Evolutionary conservation across 2,113 vertebrate genomes (phyloP).

Genomic region (Hemiprocne comata): DNA sequence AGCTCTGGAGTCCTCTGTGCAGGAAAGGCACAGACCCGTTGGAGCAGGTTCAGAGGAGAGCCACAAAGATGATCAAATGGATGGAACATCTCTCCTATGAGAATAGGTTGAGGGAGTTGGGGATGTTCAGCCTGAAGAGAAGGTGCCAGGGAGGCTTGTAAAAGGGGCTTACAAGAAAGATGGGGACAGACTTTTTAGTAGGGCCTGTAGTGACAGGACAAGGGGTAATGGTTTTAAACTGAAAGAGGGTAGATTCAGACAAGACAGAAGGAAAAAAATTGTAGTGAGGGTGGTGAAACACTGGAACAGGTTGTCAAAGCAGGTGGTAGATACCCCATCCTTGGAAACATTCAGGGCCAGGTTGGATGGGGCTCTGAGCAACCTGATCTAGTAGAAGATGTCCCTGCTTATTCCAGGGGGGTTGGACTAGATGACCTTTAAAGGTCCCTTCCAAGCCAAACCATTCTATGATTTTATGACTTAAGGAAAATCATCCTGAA

Average conservation of each 20-base stretch:
- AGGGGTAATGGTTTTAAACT: background rate
- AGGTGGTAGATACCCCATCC: background rate
- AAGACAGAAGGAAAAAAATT: background rate
- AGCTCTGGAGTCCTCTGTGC: background rate
- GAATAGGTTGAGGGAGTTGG: background rate
- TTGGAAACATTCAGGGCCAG: background rate
- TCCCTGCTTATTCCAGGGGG: fast-evolving
- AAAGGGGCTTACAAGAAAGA: no score
- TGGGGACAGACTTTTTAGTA: no score
- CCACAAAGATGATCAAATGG: background rate
- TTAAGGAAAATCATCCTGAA: background rate
- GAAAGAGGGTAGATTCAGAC: background rate
- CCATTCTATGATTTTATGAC: background rate
- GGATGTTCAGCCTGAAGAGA: no score
- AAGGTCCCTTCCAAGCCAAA: background rate
- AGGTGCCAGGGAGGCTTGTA: no score
- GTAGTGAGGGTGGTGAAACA: fast-evolving
- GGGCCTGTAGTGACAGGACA: background rate
- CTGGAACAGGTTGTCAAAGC: background rate
- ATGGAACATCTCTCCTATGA: background rate
- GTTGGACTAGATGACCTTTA: background rate
- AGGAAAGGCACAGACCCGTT: background rate
- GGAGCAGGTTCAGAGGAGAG: background rate
- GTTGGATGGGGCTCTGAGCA: background rate
- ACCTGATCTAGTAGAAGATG: background rate